These are phyloP conservation scores for Troides oblongomaculatus DNA, from an alignment of 2,888 invertebrate genomes.

Conservation along the genomic window DNA sequence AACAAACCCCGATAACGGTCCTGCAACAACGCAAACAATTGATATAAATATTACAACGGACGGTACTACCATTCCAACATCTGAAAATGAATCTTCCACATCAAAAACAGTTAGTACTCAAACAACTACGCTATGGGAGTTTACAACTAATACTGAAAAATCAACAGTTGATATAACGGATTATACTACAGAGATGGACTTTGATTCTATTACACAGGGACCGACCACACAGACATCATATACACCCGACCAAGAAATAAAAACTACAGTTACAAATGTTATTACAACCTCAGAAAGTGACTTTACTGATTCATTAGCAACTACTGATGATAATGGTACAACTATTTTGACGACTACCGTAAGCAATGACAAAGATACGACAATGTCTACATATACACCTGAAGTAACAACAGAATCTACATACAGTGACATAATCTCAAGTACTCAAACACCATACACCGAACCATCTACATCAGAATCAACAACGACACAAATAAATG, in stretches of 20 bases:
- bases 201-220: slow-evolving; percentile 4
- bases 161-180: slow-evolving; percentile 6
- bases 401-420: not conserved
- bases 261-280: slow-evolving; percentile 7
- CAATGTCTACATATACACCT: not conserved
- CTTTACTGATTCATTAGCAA: not conserved
- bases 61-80: not conserved
- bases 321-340: not conserved
- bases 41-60: slow-evolving; percentile 2
- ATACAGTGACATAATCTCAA: not conserved
- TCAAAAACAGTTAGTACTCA: slow-evolving; percentile 1
- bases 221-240: slow-evolving; percentile 1
- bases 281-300: not conserved
- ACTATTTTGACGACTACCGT: not conserved
- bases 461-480: slow-evolving; percentile 1
- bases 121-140: not conserved
- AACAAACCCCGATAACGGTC: slow-evolving; percentile 1
- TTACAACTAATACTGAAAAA: not conserved
- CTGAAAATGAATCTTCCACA: not conserved
- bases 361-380: not conserved
- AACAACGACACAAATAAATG: slow-evolving; percentile 8
- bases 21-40: not conserved
- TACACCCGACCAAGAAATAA: slow-evolving; percentile 1
- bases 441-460: slow-evolving; percentile 1
- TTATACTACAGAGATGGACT: not conserved